Evolutionary conservation across 2,113 vertebrate species (phyloP), one percentile per base, ranked within the genome.

Genomic region (Protomyctophum bolini): DNA sequence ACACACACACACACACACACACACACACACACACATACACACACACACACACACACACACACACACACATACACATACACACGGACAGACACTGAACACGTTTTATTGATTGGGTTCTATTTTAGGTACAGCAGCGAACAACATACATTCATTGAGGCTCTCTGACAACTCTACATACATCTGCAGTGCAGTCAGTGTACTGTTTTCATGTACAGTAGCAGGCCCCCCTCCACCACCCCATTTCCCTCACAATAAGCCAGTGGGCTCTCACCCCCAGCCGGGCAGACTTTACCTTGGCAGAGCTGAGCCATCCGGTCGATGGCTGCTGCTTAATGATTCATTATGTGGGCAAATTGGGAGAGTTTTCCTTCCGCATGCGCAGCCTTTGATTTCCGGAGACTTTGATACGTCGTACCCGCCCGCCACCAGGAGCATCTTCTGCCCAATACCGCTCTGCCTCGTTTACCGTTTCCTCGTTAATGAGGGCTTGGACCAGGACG

Each of bases 381-480:
- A 11, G 50, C 64, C 82, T 89, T 86, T 89, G 79, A 88, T 87
- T 78, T 80, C 64, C 12, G 68, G 48, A 56, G 79, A 68, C 87
- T 90, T 86, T 87, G 86, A 86, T 82, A 73, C 70, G 65, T 81
- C 76, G 3, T 75, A 60, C 86, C 79, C 81, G 58, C 86, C 79
- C 81, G 58, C 70, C 3, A 41, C 33, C 64, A 63, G 52, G 68
- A 76, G 68, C 55, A 77, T 82, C 72, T 71, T 65, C 58, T 60
- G 55, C 86, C 73, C 75, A 85, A 67, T 73, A 12, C 41, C 73
- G 64, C n/a, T 55, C 62, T 67, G 59, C 12, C 76, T 83, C 72
- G 80, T 82, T 86, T 79, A 69, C 76, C 15, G 62, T 45, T 82
- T 73, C 74, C 73, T 75, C 52, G 78, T 71, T 62, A 75, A 83